Percentiles rank a stretch among this genome's conserved stretches.
Conservation (phyloP, 2,888 invertebrate genomes). For the Lepetodrilus schrolli region DNA sequence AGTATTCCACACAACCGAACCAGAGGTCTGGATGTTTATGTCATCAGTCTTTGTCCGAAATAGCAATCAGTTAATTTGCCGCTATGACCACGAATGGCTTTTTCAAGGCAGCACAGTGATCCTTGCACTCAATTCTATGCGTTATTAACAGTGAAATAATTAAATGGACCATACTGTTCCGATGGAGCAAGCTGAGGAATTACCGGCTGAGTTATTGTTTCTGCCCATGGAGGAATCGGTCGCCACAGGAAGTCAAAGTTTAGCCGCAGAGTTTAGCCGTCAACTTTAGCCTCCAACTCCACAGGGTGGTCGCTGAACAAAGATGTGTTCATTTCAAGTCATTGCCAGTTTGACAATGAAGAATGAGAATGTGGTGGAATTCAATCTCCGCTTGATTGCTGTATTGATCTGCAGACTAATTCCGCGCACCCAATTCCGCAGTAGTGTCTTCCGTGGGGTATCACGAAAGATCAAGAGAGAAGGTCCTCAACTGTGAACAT, state of each 20-base stretch:
- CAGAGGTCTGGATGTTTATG: no score
- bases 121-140: background rate
- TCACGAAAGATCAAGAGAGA: no score
- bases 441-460: no score
- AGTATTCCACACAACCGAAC: no score
- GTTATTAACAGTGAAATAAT: background rate
- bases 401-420: constrained; percentile 8
- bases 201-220: background rate
- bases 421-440: no score
- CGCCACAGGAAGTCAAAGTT: no score
- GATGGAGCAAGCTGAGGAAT: background rate
- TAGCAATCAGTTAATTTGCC: background rate
- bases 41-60: background rate
- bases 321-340: background rate
- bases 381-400: background rate
- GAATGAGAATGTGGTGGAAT: constrained; percentile 5
- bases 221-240: background rate
- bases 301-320: background rate
- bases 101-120: no score
- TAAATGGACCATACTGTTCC: background rate
- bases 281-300: background rate
- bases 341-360: background rate
- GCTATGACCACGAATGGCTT: no score
- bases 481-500: no score
- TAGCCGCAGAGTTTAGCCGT: no score